Conservation (phyloP, 2,797 vertebrate genomes). For the Crocodylus rhombifer region DNA sequence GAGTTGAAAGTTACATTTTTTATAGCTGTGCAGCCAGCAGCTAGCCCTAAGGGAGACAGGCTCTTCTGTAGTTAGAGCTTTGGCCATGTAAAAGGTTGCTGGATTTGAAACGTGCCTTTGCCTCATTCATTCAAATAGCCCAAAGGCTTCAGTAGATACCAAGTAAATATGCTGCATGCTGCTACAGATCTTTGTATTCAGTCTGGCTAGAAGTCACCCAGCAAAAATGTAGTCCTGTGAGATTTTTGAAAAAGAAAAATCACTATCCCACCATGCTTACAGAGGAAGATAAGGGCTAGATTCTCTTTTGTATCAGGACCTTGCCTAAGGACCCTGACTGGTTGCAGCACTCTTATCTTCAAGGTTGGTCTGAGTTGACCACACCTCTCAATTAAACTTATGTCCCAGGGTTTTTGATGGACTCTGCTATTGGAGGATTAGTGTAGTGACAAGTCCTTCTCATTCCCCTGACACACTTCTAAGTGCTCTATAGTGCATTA, state of each 20-base stretch:
- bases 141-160: neutral
- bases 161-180: conserved; percentile 11
- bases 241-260: neutral
- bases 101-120: neutral
- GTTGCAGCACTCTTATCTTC: fast-evolving
- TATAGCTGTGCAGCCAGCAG: conserved; percentile 16
- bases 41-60: neutral
- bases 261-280: fast-evolving
- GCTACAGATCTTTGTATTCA: neutral
- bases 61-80: neutral
- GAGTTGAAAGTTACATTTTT: conserved; percentile 25
- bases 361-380: fast-evolving
- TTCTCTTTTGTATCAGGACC: fast-evolving
- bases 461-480: neutral
- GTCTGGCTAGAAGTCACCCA: neutral
- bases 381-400: neutral
- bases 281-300: fast-evolving
- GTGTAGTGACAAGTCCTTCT: neutral
- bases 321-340: fast-evolving
- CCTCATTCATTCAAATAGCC: neutral
- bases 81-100: neutral
- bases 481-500: fast-evolving
- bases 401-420: fast-evolving
- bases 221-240: neutral
- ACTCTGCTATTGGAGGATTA: neutral